Evolutionary conservation across 2,888 invertebrate genomes (phyloP).

Genomic region (Andrena hattorfiana): DNA sequence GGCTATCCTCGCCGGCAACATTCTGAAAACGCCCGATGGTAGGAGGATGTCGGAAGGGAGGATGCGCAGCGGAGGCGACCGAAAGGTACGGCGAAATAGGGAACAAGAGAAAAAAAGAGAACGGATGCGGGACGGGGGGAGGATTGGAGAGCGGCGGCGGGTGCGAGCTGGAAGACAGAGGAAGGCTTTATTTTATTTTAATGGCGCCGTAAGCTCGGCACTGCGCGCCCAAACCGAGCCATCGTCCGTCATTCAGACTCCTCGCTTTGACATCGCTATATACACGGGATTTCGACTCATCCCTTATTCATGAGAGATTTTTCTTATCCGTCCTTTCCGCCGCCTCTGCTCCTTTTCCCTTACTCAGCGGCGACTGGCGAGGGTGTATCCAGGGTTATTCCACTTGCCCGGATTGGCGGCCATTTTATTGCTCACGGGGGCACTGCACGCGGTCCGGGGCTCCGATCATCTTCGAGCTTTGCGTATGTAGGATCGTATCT

Average conservation of each 20-base stretch:
- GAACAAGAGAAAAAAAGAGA: slow-evolving; percentile 47
- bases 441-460: background rate
- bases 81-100: slow-evolving; percentile 21
- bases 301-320: slow-evolving; percentile 80
- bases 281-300: slow-evolving; percentile 76
- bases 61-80: slow-evolving; percentile 35
- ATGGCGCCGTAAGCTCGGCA: slow-evolving; percentile 78
- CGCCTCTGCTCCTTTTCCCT: slow-evolving; percentile 12
- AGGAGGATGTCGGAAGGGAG: slow-evolving; percentile 47
- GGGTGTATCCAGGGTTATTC: slow-evolving; percentile 25
- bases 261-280: slow-evolving; percentile 64
- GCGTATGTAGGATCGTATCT: background rate
- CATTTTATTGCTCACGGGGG: background rate
- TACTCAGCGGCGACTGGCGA: slow-evolving; percentile 19
- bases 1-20: slow-evolving; percentile 71
- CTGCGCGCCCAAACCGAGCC: slow-evolving; percentile 68
- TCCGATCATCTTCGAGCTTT: background rate
- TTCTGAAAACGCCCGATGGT: slow-evolving; percentile 73
- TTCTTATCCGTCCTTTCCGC: slow-evolving; percentile 42
- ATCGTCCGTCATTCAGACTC: slow-evolving; percentile 73
- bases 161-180: slow-evolving; percentile 62
- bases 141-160: slow-evolving; percentile 30
- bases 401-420: slow-evolving; percentile 26
- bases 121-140: slow-evolving; percentile 46
- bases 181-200: slow-evolving; percentile 81